A percentile compares a stretch with the other conserved stretches of the same genome.
Conservation (phyloP, 2,888 invertebrate species). For the Oligia strigilis region DNA sequence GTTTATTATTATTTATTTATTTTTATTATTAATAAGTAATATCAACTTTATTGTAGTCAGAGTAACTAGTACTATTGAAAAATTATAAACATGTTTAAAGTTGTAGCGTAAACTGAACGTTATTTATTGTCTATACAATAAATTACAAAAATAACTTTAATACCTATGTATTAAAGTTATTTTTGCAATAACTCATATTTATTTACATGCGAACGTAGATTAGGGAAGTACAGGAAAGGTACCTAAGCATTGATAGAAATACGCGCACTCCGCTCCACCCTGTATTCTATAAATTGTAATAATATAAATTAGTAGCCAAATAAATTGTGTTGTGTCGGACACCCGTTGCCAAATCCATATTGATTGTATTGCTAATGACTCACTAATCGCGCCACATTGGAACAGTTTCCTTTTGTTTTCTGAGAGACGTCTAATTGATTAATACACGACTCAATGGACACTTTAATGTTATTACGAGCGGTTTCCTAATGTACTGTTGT, state of each 20-base stretch:
- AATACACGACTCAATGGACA: conserved; percentile 10
- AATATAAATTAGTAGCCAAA: neutral
- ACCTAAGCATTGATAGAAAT: neutral
- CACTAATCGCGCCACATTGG: neutral
- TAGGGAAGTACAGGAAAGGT: neutral
- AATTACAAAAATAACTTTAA: too few species aligned
- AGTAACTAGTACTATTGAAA: too few species aligned
- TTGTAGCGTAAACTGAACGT: neutral
- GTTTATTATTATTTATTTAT: too few species aligned
- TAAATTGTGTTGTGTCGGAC: neutral
- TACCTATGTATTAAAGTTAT: neutral
- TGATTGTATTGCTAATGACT: conserved; percentile 4
- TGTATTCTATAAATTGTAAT: neutral
- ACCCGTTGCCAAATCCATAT: neutral
- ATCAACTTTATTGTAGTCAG: neutral
- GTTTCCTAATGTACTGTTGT: neutral
- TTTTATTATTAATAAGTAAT: too few species aligned
- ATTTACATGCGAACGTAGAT: neutral
- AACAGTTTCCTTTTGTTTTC: conserved; percentile 15
- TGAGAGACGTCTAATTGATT: neutral
- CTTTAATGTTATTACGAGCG: neutral
- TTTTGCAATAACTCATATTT: neutral
- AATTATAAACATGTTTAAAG: too few species aligned
- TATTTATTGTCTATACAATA: neutral
- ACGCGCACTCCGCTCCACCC: neutral